Conservation (phyloP, 2,888 invertebrate species). For the Brachynemurus nebulosus region DNA sequence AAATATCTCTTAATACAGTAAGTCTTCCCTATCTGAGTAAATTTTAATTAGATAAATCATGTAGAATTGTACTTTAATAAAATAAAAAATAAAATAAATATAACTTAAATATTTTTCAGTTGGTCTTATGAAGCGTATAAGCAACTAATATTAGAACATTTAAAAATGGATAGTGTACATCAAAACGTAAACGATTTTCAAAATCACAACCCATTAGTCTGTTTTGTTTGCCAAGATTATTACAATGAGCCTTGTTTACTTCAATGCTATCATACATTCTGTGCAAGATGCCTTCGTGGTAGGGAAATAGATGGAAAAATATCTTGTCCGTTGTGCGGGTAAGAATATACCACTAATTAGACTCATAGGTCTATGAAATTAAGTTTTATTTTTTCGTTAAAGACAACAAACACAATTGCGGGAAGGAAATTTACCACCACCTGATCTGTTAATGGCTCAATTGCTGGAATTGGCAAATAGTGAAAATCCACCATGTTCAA, state of each 20-base stretch:
- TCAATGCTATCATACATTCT: conserved; percentile 56
- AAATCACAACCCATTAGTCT: conserved; percentile 43
- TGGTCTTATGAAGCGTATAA: conserved; percentile 2
- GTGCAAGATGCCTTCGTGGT: conserved; percentile 47
- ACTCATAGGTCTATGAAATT: neutral
- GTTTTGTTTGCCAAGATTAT: conserved; percentile 52
- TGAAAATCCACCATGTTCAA: conserved; percentile 59
- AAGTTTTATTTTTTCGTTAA: conserved; percentile 3
- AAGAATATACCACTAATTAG: conserved; percentile 19
- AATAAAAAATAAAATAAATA: too few species aligned
- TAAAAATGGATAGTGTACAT: neutral
- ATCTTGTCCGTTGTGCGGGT: conserved; percentile 55
- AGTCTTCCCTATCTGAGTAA: too few species aligned
- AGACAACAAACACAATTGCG: conserved; percentile 47
- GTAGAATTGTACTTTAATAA: too few species aligned
- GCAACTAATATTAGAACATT: neutral
- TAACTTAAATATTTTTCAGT: too few species aligned
- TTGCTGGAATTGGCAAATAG: conserved; percentile 56
- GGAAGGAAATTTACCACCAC: conserved; percentile 43
- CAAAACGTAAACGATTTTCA: neutral
- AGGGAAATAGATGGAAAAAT: conserved; percentile 45
- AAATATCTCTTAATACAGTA: too few species aligned
- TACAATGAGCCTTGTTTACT: conserved; percentile 53
- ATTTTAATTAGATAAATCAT: too few species aligned
- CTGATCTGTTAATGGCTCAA: conserved; percentile 53